Percentiles rank a stretch among this genome's conserved stretches.
These are phyloP conservation scores for Cataglyphis hispanica DNA, from an alignment of 1,140 invertebrate genomes.

Conservation along the genomic window DNA sequence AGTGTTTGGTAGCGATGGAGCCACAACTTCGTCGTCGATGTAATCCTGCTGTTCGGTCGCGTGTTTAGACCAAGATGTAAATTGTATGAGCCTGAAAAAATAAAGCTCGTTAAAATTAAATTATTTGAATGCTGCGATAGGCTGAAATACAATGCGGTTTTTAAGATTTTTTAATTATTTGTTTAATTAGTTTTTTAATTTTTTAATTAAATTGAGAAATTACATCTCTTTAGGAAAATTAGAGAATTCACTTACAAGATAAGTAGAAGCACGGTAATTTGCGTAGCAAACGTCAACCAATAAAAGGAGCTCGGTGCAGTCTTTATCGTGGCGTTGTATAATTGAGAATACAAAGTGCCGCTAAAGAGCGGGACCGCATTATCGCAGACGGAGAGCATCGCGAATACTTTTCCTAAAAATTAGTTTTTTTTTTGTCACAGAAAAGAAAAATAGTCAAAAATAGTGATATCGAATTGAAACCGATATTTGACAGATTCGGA, in stretches of 20 bases:
- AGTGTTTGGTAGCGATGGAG: neutral
- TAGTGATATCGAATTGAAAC: neutral
- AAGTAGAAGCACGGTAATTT: constrained; percentile 88
- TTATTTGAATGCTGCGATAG: constrained; percentile 9
- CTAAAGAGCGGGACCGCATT: constrained; percentile 91
- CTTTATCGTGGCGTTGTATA: constrained; percentile 90
- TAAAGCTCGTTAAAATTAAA: constrained; percentile 45
- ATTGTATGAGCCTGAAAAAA: constrained; percentile 67
- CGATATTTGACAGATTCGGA: neutral
- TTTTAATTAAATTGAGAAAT: neutral
- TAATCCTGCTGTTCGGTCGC: neutral
- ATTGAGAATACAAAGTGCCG: constrained; percentile 89
- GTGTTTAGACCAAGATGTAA: constrained; percentile 41
- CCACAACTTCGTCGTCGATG: neutral
- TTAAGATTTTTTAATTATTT: neutral
- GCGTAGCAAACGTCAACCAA: constrained; percentile 90
- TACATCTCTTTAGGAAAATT: neutral
- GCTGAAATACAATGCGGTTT: too few species aligned
- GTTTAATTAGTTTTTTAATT: neutral
- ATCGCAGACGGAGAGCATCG: constrained; percentile 91
- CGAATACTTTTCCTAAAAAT: constrained; percentile 90
- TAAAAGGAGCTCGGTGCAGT: constrained; percentile 88
- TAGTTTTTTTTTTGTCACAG: neutral
- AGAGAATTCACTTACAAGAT: constrained; percentile 87
- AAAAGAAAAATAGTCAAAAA: neutral